These are phyloP conservation scores for Sphaerophoria taeniata DNA, from an alignment of 2,888 invertebrate genomes.

Conservation along the genomic window DNA sequence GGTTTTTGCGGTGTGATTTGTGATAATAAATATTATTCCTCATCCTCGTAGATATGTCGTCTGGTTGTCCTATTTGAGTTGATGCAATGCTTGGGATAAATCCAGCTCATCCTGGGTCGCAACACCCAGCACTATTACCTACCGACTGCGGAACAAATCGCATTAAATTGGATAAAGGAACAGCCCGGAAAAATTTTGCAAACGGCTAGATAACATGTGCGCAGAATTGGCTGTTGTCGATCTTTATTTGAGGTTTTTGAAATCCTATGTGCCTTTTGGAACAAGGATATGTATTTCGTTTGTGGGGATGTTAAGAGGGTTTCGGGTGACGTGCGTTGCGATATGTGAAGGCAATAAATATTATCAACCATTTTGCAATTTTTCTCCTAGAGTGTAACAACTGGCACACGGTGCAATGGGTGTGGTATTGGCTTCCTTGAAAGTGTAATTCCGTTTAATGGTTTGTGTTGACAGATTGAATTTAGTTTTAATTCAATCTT, in stretches of 20 bases:
- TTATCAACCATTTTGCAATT: slow-evolving; percentile 58
- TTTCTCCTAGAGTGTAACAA: slow-evolving; percentile 35
- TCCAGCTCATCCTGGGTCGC: too few species aligned
- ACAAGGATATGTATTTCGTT: neutral
- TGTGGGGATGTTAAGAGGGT: slow-evolving; percentile 4
- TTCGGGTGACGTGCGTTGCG: slow-evolving; percentile 6
- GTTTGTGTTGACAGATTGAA: slow-evolving; percentile 73
- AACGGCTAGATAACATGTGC: slow-evolving; percentile 65
- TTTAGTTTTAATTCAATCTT: slow-evolving; percentile 68
- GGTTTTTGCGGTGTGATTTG: slow-evolving; percentile 63
- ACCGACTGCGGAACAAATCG: slow-evolving; percentile 70
- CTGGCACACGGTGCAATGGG: slow-evolving; percentile 33
- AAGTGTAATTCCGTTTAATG: slow-evolving; percentile 55
- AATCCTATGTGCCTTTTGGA: slow-evolving; percentile 14
- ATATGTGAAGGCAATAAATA: slow-evolving; percentile 60
- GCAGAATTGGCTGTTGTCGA: slow-evolving; percentile 71
- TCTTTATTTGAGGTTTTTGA: slow-evolving; percentile 59
- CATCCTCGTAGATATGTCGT: slow-evolving; percentile 50
- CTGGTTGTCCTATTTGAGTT: slow-evolving; percentile 50
- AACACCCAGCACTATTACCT: too few species aligned
- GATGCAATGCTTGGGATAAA: too few species aligned
- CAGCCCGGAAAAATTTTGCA: slow-evolving; percentile 53
- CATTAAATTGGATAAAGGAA: slow-evolving; percentile 65
- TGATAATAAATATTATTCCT: slow-evolving; percentile 67
- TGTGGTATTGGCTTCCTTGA: slow-evolving; percentile 1